Evolutionary conservation across 1,140 invertebrate genomes (phyloP).

Genomic region (Drosophila aff.): DNA sequence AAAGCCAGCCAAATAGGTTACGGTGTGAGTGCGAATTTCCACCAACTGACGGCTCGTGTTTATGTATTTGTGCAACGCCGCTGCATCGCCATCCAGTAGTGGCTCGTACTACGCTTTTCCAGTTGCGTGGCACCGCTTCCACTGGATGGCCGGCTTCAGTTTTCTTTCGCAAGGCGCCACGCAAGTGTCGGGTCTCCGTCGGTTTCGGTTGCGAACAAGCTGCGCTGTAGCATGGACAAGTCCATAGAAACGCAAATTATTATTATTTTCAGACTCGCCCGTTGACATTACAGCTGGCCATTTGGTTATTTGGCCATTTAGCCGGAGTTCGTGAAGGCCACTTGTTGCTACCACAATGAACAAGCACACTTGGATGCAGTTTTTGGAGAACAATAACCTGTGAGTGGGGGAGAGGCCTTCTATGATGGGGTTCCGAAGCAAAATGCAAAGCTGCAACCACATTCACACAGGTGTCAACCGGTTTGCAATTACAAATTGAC

Average conservation of each 20-base stretch:
- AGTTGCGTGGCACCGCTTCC: slow-evolving; percentile 74
- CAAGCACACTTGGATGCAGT: slow-evolving; percentile 45
- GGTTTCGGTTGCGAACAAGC: not conserved
- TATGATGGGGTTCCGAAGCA: slow-evolving; percentile 2
- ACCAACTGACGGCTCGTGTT: slow-evolving; percentile 6
- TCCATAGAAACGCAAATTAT: slow-evolving; percentile 10
- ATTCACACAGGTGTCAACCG: slow-evolving; percentile 27
- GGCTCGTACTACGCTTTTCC: slow-evolving; percentile 63
- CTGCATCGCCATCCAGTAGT: slow-evolving; percentile 43
- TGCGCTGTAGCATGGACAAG: slow-evolving; percentile 13
- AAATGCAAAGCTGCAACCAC: slow-evolving; percentile 20
- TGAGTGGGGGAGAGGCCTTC: slow-evolving; percentile 37
- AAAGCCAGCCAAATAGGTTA: not conserved
- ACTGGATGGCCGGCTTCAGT: slow-evolving; percentile 51
- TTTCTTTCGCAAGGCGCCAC: slow-evolving; percentile 46
- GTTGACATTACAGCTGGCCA: slow-evolving; percentile 15
- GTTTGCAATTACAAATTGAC: slow-evolving; percentile 13
- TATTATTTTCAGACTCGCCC: slow-evolving; percentile 3
- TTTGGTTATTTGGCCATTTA: slow-evolving; percentile 6
- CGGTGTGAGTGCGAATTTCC: slow-evolving; percentile 28
- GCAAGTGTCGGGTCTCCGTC: slow-evolving; percentile 7
- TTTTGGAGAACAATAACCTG: slow-evolving; percentile 75
- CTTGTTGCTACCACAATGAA: slow-evolving; percentile 50
- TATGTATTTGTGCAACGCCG: slow-evolving; percentile 37
- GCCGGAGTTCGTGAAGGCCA: slow-evolving; percentile 14